Conservation (phyloP, 1,140 invertebrate species). For the Carcinoscorpius rotundicauda region DNA sequence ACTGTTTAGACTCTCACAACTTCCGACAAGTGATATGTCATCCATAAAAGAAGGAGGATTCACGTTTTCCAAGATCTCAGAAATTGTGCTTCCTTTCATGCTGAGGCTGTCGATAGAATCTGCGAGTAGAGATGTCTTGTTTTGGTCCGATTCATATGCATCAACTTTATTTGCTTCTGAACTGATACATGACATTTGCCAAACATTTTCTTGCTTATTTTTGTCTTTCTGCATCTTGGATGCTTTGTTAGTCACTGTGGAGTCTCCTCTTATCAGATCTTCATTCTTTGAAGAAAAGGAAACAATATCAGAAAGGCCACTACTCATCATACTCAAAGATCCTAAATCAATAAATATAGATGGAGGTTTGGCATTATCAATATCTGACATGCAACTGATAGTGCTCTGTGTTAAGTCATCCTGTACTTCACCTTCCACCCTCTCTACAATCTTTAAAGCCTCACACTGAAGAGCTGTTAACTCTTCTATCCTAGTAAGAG, state of each 20-base stretch:
- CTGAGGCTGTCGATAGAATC: conserved; percentile 49
- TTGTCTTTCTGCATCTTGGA: background rate
- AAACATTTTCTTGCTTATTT: background rate
- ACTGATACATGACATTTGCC: conserved; percentile 26
- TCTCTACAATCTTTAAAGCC: conserved; percentile 32
- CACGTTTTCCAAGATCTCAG: conserved; percentile 54
- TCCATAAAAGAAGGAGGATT: conserved; percentile 57
- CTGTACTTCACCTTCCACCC: conserved; percentile 13
- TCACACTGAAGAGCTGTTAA: conserved; percentile 43
- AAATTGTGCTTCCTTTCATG: conserved; percentile 41
- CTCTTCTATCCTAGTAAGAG: background rate
- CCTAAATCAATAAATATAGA: conserved; percentile 45
- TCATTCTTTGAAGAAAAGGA: background rate
- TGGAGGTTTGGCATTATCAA: conserved; percentile 63
- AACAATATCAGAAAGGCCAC: conserved; percentile 24
- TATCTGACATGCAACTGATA: conserved; percentile 39
- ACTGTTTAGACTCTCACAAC: conserved; percentile 56
- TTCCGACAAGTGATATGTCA: conserved; percentile 30
- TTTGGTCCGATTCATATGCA: background rate
- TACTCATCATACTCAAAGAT: conserved; percentile 29
- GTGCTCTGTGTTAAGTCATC: conserved; percentile 36
- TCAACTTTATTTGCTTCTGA: conserved; percentile 3
- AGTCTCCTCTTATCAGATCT: background rate
- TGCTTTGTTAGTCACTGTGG: background rate
- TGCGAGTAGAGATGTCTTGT: conserved; percentile 34